Conservation (phyloP, 2,113 vertebrate genomes). For the Rhea americana region DNA sequence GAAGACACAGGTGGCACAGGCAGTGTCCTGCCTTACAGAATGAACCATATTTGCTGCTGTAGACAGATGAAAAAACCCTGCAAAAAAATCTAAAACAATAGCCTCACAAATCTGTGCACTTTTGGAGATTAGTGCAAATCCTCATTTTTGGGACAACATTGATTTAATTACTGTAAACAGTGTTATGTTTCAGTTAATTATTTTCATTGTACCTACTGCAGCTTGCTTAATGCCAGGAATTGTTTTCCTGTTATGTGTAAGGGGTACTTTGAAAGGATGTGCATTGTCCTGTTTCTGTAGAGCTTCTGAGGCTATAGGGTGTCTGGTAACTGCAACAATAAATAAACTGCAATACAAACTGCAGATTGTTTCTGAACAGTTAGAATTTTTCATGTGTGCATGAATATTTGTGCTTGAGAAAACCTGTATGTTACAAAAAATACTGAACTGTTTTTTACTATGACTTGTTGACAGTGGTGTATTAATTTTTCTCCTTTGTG, state of each 20-base stretch:
- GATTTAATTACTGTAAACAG: conserved; percentile 17
- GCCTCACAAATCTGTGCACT: not conserved
- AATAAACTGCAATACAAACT: not conserved
- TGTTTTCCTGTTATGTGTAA: not conserved
- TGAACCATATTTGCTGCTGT: not conserved
- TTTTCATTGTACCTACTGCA: not conserved
- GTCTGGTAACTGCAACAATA: not conserved
- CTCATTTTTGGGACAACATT: conserved; percentile 15
- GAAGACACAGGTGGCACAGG: not conserved
- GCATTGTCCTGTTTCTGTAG: not conserved
- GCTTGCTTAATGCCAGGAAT: not conserved
- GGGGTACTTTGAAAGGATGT: conserved; percentile 6
- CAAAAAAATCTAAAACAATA: not conserved
- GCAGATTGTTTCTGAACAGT: not conserved
- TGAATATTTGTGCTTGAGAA: conserved; percentile 46
- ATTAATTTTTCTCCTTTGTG: not conserved
- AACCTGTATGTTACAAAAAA: not conserved
- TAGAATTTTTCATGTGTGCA: conserved; percentile 5
- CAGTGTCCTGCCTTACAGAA: not conserved
- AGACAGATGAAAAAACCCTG: not conserved
- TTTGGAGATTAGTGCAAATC: not conserved
- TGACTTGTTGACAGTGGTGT: not conserved
- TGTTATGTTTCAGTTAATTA: conserved; percentile 1
- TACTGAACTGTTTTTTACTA: conserved; percentile 18
- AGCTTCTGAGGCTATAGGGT: not conserved